Evolutionary conservation across 2,113 vertebrate genomes (phyloP).

Genomic region (Xiphophorus couchianus): DNA sequence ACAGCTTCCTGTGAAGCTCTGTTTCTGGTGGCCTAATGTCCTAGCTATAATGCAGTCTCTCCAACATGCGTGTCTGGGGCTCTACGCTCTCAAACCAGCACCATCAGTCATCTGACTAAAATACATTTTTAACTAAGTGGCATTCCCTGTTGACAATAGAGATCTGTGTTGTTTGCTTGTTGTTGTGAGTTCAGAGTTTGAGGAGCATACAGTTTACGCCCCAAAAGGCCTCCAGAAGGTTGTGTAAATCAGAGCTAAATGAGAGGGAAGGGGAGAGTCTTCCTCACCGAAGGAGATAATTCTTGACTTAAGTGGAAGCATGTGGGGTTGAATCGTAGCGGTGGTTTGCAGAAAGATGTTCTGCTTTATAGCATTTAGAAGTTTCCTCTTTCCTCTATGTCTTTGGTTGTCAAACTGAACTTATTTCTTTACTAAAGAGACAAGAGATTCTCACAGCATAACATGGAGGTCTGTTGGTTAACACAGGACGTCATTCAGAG

Average conservation of each 20-base stretch:
- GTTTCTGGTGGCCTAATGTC: slow-evolving; percentile 30
- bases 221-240: slow-evolving; percentile 18
- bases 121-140: slow-evolving; percentile 1
- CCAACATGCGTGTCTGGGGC: slow-evolving; percentile 13
- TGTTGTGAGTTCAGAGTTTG: slow-evolving; percentile 24
- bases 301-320: slow-evolving; percentile 71
- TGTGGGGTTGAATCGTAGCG: slow-evolving; percentile 46
- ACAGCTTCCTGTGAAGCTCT: slow-evolving; percentile 7
- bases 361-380: slow-evolving; percentile 3
- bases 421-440: neutral
- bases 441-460: neutral
- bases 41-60: neutral
- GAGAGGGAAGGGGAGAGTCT: slow-evolving; percentile 61
- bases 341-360: slow-evolving; percentile 23
- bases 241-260: slow-evolving; percentile 69
- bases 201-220: neutral
- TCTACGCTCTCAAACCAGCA: slow-evolving; percentile 17
- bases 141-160: neutral
- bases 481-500: no score
- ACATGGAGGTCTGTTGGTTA: no score
- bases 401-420: no score
- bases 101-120: neutral
- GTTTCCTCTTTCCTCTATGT: neutral
- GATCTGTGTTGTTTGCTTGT: slow-evolving; percentile 10
- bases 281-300: slow-evolving; percentile 60